phyloP scores from a whole-genome alignment of 2,797 vertebrate genomes.

The Eupleurogrammus muticus region DNA sequence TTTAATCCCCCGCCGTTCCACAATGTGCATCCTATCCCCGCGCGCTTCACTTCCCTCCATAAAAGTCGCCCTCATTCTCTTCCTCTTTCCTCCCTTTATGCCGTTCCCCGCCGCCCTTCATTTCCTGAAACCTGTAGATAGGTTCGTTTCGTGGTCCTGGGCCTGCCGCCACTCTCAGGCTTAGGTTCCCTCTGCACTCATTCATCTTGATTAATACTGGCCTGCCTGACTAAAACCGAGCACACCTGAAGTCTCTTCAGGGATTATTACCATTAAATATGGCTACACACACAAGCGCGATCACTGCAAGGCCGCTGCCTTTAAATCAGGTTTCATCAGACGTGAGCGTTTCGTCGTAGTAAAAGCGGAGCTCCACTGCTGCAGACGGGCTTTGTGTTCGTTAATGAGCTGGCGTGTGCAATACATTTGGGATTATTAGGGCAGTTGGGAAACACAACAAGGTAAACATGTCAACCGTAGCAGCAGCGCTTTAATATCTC shows the following conservation, averaged over 20 bases:
- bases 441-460: no score
- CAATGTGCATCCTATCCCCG: slow-evolving; percentile 28
- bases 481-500: not conserved
- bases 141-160: slow-evolving; percentile 18
- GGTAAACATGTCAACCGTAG: not conserved
- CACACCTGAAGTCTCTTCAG: slow-evolving; percentile 1
- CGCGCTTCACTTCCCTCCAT: slow-evolving; percentile 19
- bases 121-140: slow-evolving; percentile 38
- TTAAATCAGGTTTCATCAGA: slow-evolving; percentile 15
- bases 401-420: not conserved
- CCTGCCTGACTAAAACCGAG: slow-evolving; percentile 25
- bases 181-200: slow-evolving; percentile 43
- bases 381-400: slow-evolving; percentile 9
- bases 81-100: slow-evolving; percentile 31
- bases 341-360: not conserved
- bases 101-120: slow-evolving; percentile 5
- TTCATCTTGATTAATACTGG: slow-evolving; percentile 52
- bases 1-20: slow-evolving; percentile 40
- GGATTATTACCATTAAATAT: not conserved
- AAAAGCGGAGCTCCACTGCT: not conserved
- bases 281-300: slow-evolving; percentile 9
- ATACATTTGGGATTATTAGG: no score
- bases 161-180: slow-evolving; percentile 2
- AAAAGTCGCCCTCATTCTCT: not conserved
- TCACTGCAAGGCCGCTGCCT: slow-evolving; percentile 23